Evolutionary conservation across 2,888 invertebrate species (phyloP).

Genomic region (Gastrophysa polygoni): DNA sequence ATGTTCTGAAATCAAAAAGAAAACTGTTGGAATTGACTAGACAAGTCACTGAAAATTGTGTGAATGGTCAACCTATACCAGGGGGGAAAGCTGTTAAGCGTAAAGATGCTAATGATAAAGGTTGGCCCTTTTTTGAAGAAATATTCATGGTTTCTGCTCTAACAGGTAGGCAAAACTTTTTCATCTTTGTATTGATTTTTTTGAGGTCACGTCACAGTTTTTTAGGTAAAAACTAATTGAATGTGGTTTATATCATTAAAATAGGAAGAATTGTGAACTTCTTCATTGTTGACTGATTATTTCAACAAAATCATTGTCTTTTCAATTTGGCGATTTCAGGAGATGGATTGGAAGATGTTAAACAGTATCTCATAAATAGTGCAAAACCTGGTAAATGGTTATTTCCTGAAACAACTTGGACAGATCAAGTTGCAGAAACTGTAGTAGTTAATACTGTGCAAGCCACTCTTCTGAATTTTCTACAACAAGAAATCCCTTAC

Average conservation of each 20-base stretch:
- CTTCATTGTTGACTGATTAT: too few relatives aligned
- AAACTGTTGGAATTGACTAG: slow-evolving; percentile 75
- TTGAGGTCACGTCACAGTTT: too few relatives aligned
- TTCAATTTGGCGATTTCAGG: too few relatives aligned
- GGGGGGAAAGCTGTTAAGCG: slow-evolving; percentile 35
- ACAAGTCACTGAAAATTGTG: slow-evolving; percentile 66
- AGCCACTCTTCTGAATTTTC: slow-evolving; percentile 81
- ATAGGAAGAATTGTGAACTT: too few relatives aligned
- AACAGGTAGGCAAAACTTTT: slow-evolving; percentile 62
- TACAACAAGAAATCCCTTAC: slow-evolving; percentile 90
- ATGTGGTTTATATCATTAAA: too few relatives aligned
- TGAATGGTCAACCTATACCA: slow-evolving; percentile 50
- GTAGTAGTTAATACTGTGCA: slow-evolving; percentile 77
- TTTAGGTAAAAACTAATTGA: too few relatives aligned
- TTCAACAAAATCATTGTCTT: too few relatives aligned
- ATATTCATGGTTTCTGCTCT: slow-evolving; percentile 93
- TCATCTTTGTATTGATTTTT: background rate
- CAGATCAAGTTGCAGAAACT: slow-evolving; percentile 74
- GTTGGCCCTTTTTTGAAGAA: slow-evolving; percentile 82
- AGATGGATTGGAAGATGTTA: slow-evolving; percentile 53
- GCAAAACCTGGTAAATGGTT: slow-evolving; percentile 73
- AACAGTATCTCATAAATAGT: slow-evolving; percentile 67
- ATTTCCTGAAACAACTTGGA: slow-evolving; percentile 70
- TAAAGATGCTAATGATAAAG: slow-evolving; percentile 46
- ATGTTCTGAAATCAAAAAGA: slow-evolving; percentile 71